Evolutionary conservation across 2,888 invertebrate species (phyloP).

Genomic region (Scaptomyza reducta): DNA sequence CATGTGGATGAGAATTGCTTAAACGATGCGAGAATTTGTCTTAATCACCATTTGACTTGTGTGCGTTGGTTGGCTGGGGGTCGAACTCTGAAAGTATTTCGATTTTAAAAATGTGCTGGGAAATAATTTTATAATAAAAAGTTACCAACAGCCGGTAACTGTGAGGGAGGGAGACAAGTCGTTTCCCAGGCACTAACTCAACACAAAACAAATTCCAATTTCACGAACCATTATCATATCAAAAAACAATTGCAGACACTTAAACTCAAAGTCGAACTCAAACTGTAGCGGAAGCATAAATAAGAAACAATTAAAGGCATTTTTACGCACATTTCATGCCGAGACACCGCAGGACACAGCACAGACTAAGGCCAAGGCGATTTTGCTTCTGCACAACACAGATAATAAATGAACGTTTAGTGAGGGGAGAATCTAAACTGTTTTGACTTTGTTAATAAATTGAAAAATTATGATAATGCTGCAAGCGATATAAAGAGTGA

Average conservation of each 20-base stretch:
- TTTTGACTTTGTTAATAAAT: slow-evolving; percentile 80
- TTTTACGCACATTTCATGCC: slow-evolving; percentile 70
- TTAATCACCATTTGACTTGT: slow-evolving; percentile 60
- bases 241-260: slow-evolving; percentile 41
- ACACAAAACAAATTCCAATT: slow-evolving; percentile 40
- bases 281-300: slow-evolving; percentile 65
- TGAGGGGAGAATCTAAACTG: slow-evolving; percentile 63
- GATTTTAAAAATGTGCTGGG: slow-evolving; percentile 24
- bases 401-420: slow-evolving; percentile 71
- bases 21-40: slow-evolving; percentile 62
- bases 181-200: slow-evolving; percentile 13
- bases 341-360: slow-evolving; percentile 45
- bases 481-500: background rate
- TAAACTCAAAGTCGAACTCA: slow-evolving; percentile 3
- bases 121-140: slow-evolving; percentile 15
- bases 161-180: background rate
- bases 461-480: slow-evolving; percentile 80
- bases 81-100: slow-evolving; percentile 7
- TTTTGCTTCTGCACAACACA: slow-evolving; percentile 27
- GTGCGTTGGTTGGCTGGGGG: slow-evolving; percentile 5
- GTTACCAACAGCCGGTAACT: slow-evolving; percentile 2
- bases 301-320: slow-evolving; percentile 77
- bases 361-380: slow-evolving; percentile 31
- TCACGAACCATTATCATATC: slow-evolving; percentile 52
- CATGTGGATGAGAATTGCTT: slow-evolving; percentile 19